phyloP scores from a whole-genome alignment of 2,797 vertebrate genomes.

The Semotilus atromaculatus region DNA sequence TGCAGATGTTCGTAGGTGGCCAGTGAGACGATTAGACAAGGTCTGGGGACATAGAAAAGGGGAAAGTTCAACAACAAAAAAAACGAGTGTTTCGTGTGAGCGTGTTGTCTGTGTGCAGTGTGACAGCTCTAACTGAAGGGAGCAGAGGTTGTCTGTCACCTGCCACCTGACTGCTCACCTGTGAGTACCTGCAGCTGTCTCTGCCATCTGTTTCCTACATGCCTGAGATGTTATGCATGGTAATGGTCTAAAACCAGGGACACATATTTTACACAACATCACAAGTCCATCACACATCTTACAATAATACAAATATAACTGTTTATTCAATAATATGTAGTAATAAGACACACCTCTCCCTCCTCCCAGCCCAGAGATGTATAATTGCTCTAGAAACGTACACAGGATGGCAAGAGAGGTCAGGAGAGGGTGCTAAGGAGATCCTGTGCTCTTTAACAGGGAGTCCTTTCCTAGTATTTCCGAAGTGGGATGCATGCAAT shows the following conservation, averaged over 20 bases:
- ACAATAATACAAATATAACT: constrained; percentile 86
- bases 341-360: constrained; percentile 72
- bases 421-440: constrained; percentile 63
- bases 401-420: constrained; percentile 69
- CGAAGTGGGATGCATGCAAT: constrained; percentile 74
- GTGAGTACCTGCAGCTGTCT: constrained; percentile 55
- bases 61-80: constrained; percentile 3
- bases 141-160: constrained; percentile 49
- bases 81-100: neutral
- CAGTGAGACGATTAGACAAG: constrained; percentile 20
- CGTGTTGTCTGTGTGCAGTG: constrained; percentile 21
- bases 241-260: constrained; percentile 5
- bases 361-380: constrained; percentile 63
- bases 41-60: constrained; percentile 11
- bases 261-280: constrained; percentile 24
- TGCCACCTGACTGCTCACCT: constrained; percentile 52
- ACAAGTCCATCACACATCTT: constrained; percentile 57
- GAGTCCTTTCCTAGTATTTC: constrained; percentile 61
- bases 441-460: constrained; percentile 67
- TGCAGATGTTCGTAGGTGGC: constrained; percentile 31
- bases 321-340: constrained; percentile 80
- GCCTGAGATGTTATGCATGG: constrained; percentile 28
- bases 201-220: constrained; percentile 51
- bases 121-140: constrained; percentile 28
- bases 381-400: constrained; percentile 77